phyloP scores from a whole-genome alignment of 2,888 invertebrate species.

The Agrotis puta region DNA sequence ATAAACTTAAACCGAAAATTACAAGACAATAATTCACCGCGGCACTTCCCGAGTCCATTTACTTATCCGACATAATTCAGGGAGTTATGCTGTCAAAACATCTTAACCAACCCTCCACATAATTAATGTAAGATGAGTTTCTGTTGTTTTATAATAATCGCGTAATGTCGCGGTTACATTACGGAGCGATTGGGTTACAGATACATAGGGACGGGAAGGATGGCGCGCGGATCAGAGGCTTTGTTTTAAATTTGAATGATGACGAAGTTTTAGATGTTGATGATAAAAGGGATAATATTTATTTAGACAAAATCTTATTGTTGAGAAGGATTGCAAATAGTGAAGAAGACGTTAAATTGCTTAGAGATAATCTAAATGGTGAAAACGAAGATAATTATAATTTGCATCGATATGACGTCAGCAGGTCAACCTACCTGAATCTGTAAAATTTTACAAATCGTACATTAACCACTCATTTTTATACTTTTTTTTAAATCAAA shows the following conservation, averaged over 20 bases:
- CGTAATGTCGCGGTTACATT: conserved; percentile 73
- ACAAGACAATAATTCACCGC: conserved; percentile 57
- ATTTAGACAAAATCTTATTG: neutral
- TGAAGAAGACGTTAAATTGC: neutral
- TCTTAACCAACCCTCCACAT: conserved; percentile 75
- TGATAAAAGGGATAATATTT: neutral
- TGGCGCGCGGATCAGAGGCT: conserved; percentile 22
- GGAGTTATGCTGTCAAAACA: conserved; percentile 78
- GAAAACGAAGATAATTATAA: too few relatives aligned
- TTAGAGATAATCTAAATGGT: too few relatives aligned
- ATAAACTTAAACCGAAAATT: conserved; percentile 59
- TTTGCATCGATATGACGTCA: too few relatives aligned
- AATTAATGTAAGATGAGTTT: conserved; percentile 81
- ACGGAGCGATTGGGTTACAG: conserved; percentile 69
- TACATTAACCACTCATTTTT: too few relatives aligned
- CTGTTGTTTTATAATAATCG: conserved; percentile 79
- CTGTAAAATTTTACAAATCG: too few relatives aligned
- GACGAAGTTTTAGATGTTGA: neutral
- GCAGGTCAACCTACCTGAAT: too few relatives aligned
- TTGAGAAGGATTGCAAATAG: neutral
- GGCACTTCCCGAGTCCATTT: conserved; percentile 64
- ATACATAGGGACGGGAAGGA: conserved; percentile 62
- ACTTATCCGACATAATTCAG: conserved; percentile 73
- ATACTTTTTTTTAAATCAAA: neutral
- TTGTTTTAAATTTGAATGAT: conserved; percentile 1